Evolutionary conservation across 2,888 invertebrate genomes (phyloP).

Genomic region (Limulus polyphemus): DNA sequence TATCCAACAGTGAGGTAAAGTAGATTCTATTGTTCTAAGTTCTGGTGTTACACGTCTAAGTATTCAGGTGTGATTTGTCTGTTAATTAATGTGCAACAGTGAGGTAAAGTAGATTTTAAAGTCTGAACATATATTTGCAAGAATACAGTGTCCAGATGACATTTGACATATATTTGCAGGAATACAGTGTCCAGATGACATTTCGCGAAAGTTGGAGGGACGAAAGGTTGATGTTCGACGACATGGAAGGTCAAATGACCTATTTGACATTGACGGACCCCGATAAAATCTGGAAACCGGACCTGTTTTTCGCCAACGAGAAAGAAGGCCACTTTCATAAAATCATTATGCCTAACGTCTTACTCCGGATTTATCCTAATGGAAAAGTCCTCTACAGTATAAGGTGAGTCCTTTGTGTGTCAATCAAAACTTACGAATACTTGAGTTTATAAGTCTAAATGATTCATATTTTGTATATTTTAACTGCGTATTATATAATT

Average conservation of each 20-base stretch:
- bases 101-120: too few relatives aligned
- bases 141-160: conserved; percentile 96
- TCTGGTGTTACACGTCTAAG: too few relatives aligned
- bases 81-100: too few relatives aligned
- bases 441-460: too few relatives aligned
- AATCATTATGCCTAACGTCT: conserved; percentile 95
- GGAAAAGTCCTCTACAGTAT: conserved; percentile 93
- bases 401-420: conserved; percentile 29
- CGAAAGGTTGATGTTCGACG: conserved; percentile 48
- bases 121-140: conserved; percentile 28
- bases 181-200: conserved; percentile 93
- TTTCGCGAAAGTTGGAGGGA: conserved; percentile 96
- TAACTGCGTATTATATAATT: too few relatives aligned
- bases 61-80: too few relatives aligned
- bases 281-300: conserved; percentile 95
- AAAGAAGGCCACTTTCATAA: conserved; percentile 89
- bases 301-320: conserved; percentile 94
- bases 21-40: too few relatives aligned
- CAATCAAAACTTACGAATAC: too few relatives aligned
- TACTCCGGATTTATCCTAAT: conserved; percentile 88
- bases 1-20: too few relatives aligned
- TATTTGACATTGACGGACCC: conserved; percentile 87
- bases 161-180: conserved; percentile 48
- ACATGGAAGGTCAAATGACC: conserved; percentile 30
- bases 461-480: too few relatives aligned